A percentile compares a stretch with the other conserved stretches of the same genome.
Conservation (phyloP, 1,140 invertebrate species). For the Brachionus manjavacas region DNA sequence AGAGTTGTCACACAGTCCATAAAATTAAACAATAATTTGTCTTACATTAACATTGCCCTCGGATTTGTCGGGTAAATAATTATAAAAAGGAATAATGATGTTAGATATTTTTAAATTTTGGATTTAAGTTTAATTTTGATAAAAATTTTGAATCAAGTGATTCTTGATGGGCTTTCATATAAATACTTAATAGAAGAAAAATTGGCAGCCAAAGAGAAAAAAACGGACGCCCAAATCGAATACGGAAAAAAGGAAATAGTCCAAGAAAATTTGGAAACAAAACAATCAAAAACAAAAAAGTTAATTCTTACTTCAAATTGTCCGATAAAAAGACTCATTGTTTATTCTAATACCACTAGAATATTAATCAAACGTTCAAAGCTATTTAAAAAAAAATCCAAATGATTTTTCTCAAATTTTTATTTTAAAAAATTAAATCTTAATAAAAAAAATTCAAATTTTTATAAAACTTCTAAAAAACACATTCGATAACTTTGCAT, state of each 20-base stretch:
- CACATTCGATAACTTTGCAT: background rate
- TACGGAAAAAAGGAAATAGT: background rate
- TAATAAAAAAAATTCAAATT: background rate
- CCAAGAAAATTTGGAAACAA: background rate
- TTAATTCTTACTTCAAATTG: background rate
- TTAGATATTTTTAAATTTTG: background rate
- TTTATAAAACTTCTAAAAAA: background rate
- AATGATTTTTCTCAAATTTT: background rate
- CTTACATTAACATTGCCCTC: background rate
- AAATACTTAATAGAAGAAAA: background rate
- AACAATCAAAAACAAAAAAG: background rate
- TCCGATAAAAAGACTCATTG: background rate
- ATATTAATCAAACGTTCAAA: background rate
- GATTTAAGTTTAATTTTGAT: background rate
- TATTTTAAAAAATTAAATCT: background rate
- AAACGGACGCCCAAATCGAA: background rate
- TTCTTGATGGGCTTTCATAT: slow-evolving; percentile 12
- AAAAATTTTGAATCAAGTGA: slow-evolving; percentile 24
- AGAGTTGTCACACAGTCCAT: slow-evolving; percentile 34
- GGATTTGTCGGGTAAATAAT: slow-evolving; percentile 29
- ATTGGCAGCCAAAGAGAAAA: background rate
- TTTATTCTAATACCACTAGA: background rate
- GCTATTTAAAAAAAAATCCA: background rate
- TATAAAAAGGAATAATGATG: background rate
- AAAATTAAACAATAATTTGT: slow-evolving; percentile 7